Percentiles rank a stretch among this genome's conserved stretches.
These are phyloP conservation scores for Aspiorhynchus laticeps DNA, from an alignment of 2,113 vertebrate species.

Conservation along the genomic window DNA sequence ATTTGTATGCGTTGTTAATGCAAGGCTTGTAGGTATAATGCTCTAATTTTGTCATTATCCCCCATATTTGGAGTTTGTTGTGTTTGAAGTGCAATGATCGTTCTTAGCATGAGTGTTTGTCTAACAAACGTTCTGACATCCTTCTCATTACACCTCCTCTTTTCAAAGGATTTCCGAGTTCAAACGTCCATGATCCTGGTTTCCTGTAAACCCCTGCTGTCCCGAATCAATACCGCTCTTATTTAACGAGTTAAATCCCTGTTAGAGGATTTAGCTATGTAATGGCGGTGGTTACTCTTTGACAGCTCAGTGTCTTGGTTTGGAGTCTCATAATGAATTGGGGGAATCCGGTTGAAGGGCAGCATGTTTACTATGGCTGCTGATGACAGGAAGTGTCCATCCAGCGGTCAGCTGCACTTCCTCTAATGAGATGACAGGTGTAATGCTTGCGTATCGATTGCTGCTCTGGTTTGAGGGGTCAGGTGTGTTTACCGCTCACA, in stretches of 20 bases:
- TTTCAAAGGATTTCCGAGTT: slow-evolving; percentile 33
- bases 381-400: slow-evolving; percentile 64
- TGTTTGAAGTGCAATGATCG: neutral
- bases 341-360: slow-evolving; percentile 69
- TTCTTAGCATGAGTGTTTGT: neutral
- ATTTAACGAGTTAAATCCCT: slow-evolving; percentile 70
- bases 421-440: slow-evolving; percentile 77
- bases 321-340: slow-evolving; percentile 69
- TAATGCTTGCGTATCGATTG: slow-evolving; percentile 68
- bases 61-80: neutral
- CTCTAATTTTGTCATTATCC: neutral
- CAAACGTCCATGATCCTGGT: slow-evolving; percentile 41
- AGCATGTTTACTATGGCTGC: slow-evolving; percentile 68
- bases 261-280: slow-evolving; percentile 69
- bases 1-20: neutral
- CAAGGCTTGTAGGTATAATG: neutral
- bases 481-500: slow-evolving; percentile 56
- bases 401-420: slow-evolving; percentile 61
- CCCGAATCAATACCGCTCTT: slow-evolving; percentile 72
- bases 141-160: neutral
- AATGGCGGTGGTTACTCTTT: slow-evolving; percentile 68
- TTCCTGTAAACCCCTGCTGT: slow-evolving; percentile 47
- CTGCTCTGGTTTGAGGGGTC: slow-evolving; percentile 64
- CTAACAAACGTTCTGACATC: neutral
- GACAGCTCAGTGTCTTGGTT: slow-evolving; percentile 65